Conservation (phyloP, 2,113 vertebrate genomes). For the Planiliza haematocheilus region DNA sequence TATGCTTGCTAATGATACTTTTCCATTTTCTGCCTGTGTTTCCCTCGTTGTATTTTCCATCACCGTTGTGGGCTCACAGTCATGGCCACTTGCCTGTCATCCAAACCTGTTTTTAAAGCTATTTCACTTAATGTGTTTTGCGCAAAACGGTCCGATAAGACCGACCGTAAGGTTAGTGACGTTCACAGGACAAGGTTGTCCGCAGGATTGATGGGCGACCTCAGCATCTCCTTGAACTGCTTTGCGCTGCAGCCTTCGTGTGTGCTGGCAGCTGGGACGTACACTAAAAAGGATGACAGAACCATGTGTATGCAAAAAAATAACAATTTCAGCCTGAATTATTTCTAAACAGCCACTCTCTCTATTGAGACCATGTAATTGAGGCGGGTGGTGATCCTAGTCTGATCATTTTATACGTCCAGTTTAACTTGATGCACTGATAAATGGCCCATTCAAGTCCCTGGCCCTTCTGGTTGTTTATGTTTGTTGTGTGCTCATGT, state of each 20-base stretch:
- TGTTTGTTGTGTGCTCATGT: not conserved
- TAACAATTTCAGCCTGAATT: not conserved
- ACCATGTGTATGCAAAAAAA: not conserved
- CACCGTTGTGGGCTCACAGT: too few species aligned
- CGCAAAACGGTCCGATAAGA: slow-evolving; percentile 13
- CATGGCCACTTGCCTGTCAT: not conserved
- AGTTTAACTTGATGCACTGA: not conserved
- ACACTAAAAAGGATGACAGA: not conserved
- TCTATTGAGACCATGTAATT: not conserved
- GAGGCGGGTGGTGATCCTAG: not conserved
- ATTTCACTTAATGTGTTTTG: not conserved
- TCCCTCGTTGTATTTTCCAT: not conserved
- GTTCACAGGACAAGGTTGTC: slow-evolving; percentile 12
- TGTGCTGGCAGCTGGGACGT: not conserved
- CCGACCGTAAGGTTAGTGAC: not conserved
- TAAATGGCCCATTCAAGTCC: too few species aligned
- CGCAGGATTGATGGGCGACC: not conserved
- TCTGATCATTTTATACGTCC: not conserved
- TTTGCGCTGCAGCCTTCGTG: slow-evolving; percentile 12
- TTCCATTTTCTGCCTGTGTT: not conserved
- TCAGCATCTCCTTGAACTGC: slow-evolving; percentile 34
- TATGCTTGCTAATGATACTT: not conserved
- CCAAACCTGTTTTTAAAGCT: not conserved
- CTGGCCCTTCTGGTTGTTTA: not conserved
- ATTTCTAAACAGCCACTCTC: not conserved